Base-by-base conservation (phyloP, 2,888 invertebrate genomes). In the Scaptomyza tumidula region DNA sequence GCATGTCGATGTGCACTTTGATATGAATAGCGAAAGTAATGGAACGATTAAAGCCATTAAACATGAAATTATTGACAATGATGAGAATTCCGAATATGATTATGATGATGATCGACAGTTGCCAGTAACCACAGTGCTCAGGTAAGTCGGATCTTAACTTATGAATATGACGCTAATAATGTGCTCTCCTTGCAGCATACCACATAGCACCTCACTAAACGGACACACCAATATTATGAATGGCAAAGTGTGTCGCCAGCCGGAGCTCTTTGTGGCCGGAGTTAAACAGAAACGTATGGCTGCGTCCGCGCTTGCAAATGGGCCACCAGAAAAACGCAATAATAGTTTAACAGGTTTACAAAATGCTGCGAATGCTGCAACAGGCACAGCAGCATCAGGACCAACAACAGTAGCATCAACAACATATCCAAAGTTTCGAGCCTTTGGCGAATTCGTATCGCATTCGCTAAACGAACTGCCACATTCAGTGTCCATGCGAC, bases 391-490 rank as follows among this genome's bases (percentile, higher is more conserved):
- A 16, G 2, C 43, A 52, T 6, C 59, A 39, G 24, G 55, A 44
- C 7, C 54, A 39, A 24, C 66, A 44, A 1, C 60, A 14, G 19
- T 14, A n/a, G 1, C 49, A 16, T 6, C 46, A 16, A 33, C 43
- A 3, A 58, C 68, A 46, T 71, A 79, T 63, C 85, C 74, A 41
- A 84, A 84, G 46, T 85, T 76, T 67, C 85, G 74, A 50, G 91
- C 92, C 45, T 92, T 92, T 74, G 92, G 92, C 24, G 89, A 90
- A 65, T 92, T 92, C 66, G 77, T 92, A 48, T 82, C 90, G 3
- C 89, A 91, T 11, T 90, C 91, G 7, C 68, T 92, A 11, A 78
- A 86, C 55, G 92, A 92, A 48, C 79, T 92, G 75, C 89, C 91
- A 6, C 83, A 88, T 16, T 65, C 81, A 10, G 79, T 79, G 43